Evolutionary conservation across 2,113 vertebrate genomes (phyloP), one percentile per base, ranked within the genome.

Genomic region (Zootoca vivipara): DNA sequence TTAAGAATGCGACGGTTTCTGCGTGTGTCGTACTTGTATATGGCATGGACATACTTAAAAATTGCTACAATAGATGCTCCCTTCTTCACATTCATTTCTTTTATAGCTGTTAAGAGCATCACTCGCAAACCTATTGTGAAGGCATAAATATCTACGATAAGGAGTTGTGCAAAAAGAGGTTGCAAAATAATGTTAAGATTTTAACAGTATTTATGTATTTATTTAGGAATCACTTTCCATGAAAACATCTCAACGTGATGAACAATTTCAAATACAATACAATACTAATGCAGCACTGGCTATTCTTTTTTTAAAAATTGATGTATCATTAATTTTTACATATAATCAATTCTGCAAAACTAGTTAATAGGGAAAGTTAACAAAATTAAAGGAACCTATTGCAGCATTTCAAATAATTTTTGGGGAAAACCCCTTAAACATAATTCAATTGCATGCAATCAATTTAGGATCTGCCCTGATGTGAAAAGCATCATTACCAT

Each of bases 41-140:
- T 95, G 87, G 97, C 95, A 67, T 98, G 97, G 93, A 99, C 97
- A 94, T 99, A 98, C 40, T 98, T 97, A 92, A 98, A 99, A 92
- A 99, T 97, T 62, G 98, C 98, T 90, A 98, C 97, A 92, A 98
- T 97, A 1, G 98, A 99, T 81, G 97, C 98, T 82, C 98, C 98
- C 93, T 98, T 99, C 75, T 98, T 98, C 18, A 98, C 96, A 87
- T 97, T 97, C 97, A 98, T 98, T 96, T 99, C 98, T 91, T 98
- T 98, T 86, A 99, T 95, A 58, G 98, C 99, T 70, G 97, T 95
- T 89, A 99, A 93, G 90, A 99, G 97, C 99, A 99, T 99, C 87
- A 98, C 96, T 67, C 98, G 97, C 83, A 99, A 97, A 81, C 98
- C 99, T 99, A 92, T 15, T n/a, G 92, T n/a, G 42, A 16, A 96